Conservation (phyloP, 2,888 invertebrate genomes). For the Tachystola acroxantha region DNA sequence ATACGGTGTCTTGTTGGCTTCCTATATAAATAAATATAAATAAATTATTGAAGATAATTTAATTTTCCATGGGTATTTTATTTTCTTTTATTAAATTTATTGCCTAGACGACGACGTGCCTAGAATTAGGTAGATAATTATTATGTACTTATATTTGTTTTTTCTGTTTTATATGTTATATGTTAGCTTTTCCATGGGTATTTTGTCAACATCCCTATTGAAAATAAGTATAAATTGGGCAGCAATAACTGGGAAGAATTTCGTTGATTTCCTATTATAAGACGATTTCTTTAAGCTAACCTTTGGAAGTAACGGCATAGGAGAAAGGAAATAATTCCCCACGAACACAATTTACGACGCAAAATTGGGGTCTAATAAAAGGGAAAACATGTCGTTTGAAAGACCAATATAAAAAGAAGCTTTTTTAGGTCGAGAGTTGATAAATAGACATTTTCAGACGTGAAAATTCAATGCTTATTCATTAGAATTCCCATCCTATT, state of each 20-base stretch:
- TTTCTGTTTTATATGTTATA: too few relatives aligned
- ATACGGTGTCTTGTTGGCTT: too few relatives aligned
- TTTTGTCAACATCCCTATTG: too few relatives aligned
- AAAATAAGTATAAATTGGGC: neutral
- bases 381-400: slow-evolving; percentile 6
- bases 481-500: too few relatives aligned
- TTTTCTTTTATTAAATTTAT: too few relatives aligned
- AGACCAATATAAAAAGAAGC: slow-evolving; percentile 5
- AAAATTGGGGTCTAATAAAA: slow-evolving; percentile 15
- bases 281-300: slow-evolving; percentile 11
- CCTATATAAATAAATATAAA: too few relatives aligned
- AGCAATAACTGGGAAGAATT: neutral
- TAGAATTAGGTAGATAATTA: too few relatives aligned
- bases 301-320: neutral
- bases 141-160: too few relatives aligned
- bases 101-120: too few relatives aligned
- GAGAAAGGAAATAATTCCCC: slow-evolving; percentile 2
- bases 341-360: slow-evolving; percentile 14
- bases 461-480: slow-evolving; percentile 3
- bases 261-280: slow-evolving; percentile 15
- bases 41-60: too few relatives aligned
- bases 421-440: slow-evolving; percentile 2
- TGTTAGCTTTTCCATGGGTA: too few relatives aligned
- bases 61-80: too few relatives aligned
- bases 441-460: slow-evolving; percentile 9